Evolutionary conservation across 2,888 invertebrate species (phyloP).

Genomic region (Syritta pipiens): DNA sequence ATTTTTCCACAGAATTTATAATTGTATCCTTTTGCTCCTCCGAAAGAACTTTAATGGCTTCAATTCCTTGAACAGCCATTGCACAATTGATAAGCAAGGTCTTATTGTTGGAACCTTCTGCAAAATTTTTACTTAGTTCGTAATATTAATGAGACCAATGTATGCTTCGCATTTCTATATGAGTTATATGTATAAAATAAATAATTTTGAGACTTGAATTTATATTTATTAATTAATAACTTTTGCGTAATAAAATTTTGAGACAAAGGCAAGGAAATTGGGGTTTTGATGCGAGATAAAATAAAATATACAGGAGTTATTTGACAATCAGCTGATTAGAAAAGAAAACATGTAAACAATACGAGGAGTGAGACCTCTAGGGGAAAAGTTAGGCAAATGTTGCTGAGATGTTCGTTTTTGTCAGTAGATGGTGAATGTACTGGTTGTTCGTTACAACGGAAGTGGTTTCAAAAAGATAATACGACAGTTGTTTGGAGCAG

Average conservation of each 20-base stretch:
- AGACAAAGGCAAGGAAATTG: constrained; percentile 23
- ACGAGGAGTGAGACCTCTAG: neutral
- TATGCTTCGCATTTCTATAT: no score
- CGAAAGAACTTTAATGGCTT: constrained; percentile 74
- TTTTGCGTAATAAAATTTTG: constrained; percentile 1
- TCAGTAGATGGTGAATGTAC: neutral
- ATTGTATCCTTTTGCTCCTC: constrained; percentile 30
- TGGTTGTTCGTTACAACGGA: no score
- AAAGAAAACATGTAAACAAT: constrained; percentile 23
- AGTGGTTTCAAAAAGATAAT: no score
- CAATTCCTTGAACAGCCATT: constrained; percentile 75
- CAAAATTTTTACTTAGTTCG: no score
- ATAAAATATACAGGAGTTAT: neutral
- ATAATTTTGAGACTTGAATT: neutral
- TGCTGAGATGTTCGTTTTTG: neutral
- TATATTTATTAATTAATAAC: neutral
- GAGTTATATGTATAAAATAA: no score
- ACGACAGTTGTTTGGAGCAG: no score
- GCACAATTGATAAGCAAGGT: neutral
- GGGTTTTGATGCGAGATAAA: constrained; percentile 20
- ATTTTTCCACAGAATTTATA: constrained; percentile 77
- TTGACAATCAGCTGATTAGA: constrained; percentile 41
- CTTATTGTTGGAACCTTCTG: no score
- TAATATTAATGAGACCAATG: no score
- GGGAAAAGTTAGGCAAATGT: neutral